Evolutionary conservation across 2,888 invertebrate species (phyloP).

Genomic region (Rhamphomyia laevipes): DNA sequence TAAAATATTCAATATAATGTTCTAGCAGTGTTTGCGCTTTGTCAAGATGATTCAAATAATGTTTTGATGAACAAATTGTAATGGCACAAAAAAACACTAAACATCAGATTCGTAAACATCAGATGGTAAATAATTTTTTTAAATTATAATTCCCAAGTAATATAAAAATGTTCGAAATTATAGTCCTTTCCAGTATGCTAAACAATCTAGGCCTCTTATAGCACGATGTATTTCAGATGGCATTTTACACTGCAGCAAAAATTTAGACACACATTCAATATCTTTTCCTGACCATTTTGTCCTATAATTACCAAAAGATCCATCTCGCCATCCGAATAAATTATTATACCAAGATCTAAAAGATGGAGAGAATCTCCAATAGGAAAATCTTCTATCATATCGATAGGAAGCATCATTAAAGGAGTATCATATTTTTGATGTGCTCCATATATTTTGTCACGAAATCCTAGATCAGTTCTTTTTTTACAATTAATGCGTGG

Average conservation of each 20-base stretch:
- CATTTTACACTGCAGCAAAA: conserved; percentile 10
- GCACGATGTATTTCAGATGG: conserved; percentile 14
- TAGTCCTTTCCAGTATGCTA: conserved; percentile 17
- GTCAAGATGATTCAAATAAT: conserved; percentile 9
- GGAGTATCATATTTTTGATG: background rate
- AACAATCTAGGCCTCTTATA: conserved; percentile 14
- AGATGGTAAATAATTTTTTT: conserved; percentile 12
- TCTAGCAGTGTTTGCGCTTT: conserved; percentile 13
- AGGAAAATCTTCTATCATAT: conserved; percentile 19
- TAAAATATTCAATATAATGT: conserved; percentile 15
- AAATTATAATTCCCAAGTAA: conserved; percentile 16
- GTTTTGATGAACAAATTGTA: conserved; percentile 4
- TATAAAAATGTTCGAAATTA: conserved; percentile 17
- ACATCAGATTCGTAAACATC: conserved; percentile 10
- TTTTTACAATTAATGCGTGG: conserved; percentile 10
- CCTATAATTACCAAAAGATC: conserved; percentile 15
- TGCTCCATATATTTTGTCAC: conserved; percentile 9
- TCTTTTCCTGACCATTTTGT: too few species aligned
- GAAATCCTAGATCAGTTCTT: conserved; percentile 15
- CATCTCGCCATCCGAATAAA: conserved; percentile 14
- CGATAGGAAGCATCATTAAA: conserved; percentile 13
- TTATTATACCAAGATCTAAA: conserved; percentile 15
- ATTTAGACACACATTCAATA: background rate
- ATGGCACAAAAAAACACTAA: conserved; percentile 8
- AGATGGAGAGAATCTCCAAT: conserved; percentile 17